Evolutionary conservation across 2,113 vertebrate genomes (phyloP).

Genomic region (Toxostoma redivivum): DNA sequence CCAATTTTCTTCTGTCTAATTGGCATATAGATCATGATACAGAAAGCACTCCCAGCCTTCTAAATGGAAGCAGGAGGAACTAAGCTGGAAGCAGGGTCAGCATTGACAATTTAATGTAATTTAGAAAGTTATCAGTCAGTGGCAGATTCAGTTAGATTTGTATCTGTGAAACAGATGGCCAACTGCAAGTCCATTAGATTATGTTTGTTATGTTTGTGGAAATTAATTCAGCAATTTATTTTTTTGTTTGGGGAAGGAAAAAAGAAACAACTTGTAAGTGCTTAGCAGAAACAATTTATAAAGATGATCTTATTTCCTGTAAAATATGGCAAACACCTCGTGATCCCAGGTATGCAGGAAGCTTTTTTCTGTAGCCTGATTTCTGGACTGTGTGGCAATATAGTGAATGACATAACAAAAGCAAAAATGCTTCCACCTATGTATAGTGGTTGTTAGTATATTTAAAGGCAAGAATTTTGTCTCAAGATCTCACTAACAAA

Average conservation of each 20-base stretch:
- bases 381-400: not conserved
- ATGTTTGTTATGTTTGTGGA: slow-evolving; percentile 54
- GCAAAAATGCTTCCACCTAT: slow-evolving; percentile 43
- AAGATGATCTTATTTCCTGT: not conserved
- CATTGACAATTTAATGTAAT: slow-evolving; percentile 60
- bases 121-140: slow-evolving; percentile 54
- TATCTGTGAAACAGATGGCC: slow-evolving; percentile 74
- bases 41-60: not conserved
- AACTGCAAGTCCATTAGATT: slow-evolving; percentile 64
- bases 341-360: not conserved
- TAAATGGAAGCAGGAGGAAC: not conserved
- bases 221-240: slow-evolving; percentile 74
- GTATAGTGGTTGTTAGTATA: not conserved
- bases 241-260: not conserved
- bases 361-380: not conserved
- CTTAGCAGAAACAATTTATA: slow-evolving; percentile 13
- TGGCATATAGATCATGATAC: not conserved
- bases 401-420: not conserved
- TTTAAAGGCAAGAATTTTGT: not conserved
- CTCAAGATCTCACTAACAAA: not conserved
- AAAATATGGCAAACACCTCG: not conserved
- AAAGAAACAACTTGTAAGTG: not conserved
- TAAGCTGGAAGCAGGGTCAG: slow-evolving; percentile 35
- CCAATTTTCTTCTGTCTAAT: not conserved
- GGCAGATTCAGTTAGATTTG: slow-evolving; percentile 53